A percentile compares a stretch with the other conserved stretches of the same genome.
phyloP scores from a whole-genome alignment of 2,888 invertebrate genomes.

The Melanargia galathea region DNA sequence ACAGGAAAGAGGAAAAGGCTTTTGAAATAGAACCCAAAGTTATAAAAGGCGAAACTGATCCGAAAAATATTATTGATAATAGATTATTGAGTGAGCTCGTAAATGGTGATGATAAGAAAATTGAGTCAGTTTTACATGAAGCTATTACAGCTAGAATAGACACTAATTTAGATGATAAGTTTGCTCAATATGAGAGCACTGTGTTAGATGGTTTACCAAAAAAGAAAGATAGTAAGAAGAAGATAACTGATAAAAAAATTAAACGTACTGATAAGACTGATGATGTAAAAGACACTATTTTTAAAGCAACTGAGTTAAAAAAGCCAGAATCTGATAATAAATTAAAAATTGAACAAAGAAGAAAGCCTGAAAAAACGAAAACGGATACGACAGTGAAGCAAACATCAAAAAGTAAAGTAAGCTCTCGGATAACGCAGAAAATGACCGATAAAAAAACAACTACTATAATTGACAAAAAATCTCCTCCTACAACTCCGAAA shows the following conservation, averaged over 20 bases:
- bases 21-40: constrained; percentile 62
- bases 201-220: constrained; percentile 69
- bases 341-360: constrained; percentile 56
- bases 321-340: constrained; percentile 68
- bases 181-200: constrained; percentile 69
- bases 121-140: constrained; percentile 73
- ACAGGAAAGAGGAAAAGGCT: constrained; percentile 71
- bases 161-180: constrained; percentile 77
- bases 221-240: constrained; percentile 71
- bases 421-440: constrained; percentile 72
- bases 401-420: constrained; percentile 75
- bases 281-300: constrained; percentile 63
- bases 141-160: constrained; percentile 75
- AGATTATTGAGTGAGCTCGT: constrained; percentile 72
- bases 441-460: constrained; percentile 78
- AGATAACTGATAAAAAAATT: constrained; percentile 62
- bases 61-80: constrained; percentile 75
- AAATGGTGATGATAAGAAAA: constrained; percentile 71
- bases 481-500: constrained; percentile 90
- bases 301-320: constrained; percentile 58
- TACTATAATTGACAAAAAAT: constrained; percentile 80
- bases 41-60: constrained; percentile 67
- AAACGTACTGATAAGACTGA: constrained; percentile 75
- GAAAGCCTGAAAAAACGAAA: constrained; percentile 66
- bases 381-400: constrained; percentile 63